These are phyloP conservation scores for Lepeophtheirus salmonis DNA, from an alignment of 1,140 invertebrate species.

Conservation along the genomic window DNA sequence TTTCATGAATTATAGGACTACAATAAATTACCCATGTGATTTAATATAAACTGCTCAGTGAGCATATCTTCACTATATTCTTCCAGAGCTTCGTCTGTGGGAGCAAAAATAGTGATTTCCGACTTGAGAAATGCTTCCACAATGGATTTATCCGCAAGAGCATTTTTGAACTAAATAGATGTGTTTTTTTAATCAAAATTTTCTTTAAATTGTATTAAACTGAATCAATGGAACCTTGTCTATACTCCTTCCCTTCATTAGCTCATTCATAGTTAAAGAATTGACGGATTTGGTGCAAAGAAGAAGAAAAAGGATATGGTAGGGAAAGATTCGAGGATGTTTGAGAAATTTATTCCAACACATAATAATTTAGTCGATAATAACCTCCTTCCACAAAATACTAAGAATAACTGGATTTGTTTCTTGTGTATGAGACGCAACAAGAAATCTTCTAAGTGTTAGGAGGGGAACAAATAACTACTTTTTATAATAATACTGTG, in stretches of 20 bases:
- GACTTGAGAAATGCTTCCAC: background rate
- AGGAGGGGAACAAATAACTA: background rate
- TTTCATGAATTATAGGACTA: background rate
- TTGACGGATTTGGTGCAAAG: background rate
- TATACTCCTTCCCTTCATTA: background rate
- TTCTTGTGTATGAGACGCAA: background rate
- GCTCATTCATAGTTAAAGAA: background rate
- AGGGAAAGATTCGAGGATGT: background rate
- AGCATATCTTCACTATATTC: background rate
- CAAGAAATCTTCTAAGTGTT: background rate
- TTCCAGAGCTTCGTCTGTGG: conserved; percentile 1
- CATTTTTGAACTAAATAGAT: background rate
- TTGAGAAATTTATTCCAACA: background rate
- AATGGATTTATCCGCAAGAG: background rate
- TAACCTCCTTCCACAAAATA: background rate
- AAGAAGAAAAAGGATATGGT: background rate
- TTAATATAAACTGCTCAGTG: conserved; percentile 4
- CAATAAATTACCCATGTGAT: conserved; percentile 14
- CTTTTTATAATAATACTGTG: too few species aligned
- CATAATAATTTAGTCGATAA: background rate
- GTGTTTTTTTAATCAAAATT: too few species aligned
- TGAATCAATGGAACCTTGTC: background rate
- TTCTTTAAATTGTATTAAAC: too few species aligned
- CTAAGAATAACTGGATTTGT: background rate
- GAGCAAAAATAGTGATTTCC: conserved; percentile 10